Conservation (phyloP, 1,140 invertebrate species). For the Lasioglossum albipes region DNA sequence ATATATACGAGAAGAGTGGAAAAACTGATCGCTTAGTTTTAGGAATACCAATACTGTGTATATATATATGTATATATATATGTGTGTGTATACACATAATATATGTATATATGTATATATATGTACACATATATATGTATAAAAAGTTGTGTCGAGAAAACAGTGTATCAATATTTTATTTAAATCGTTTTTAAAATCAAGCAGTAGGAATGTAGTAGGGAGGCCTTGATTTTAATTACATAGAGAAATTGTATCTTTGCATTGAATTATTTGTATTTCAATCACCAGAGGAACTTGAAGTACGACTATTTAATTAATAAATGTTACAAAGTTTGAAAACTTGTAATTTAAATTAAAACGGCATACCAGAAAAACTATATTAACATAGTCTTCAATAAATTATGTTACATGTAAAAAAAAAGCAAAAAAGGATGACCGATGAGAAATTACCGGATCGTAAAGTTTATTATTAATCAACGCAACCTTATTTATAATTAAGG, state of each 20-base stretch:
- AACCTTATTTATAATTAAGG: slow-evolving; percentile 9
- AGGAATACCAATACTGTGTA: slow-evolving; percentile 66
- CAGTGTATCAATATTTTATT: slow-evolving; percentile 66
- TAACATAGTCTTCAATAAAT: slow-evolving; percentile 7
- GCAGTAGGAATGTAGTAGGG: slow-evolving; percentile 54
- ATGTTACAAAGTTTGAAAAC: not conserved
- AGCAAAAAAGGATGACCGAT: not conserved
- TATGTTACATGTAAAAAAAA: not conserved
- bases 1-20: slow-evolving; percentile 44
- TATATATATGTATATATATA: slow-evolving; percentile 62
- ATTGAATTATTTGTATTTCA: slow-evolving; percentile 31
- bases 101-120: no score
- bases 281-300: not conserved
- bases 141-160: slow-evolving; percentile 58
- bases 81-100: no score
- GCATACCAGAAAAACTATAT: slow-evolving; percentile 4
- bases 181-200: slow-evolving; percentile 57
- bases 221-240: slow-evolving; percentile 69
- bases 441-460: slow-evolving; percentile 3
- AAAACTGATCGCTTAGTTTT: slow-evolving; percentile 65
- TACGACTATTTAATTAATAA: slow-evolving; percentile 24
- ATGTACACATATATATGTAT: no score
- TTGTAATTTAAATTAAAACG: slow-evolving; percentile 13
- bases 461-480: slow-evolving; percentile 16
- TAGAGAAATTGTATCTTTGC: slow-evolving; percentile 30